These are phyloP conservation scores for Ryuthela nishihirai DNA, from an alignment of 2,888 invertebrate genomes.

Conservation along the genomic window DNA sequence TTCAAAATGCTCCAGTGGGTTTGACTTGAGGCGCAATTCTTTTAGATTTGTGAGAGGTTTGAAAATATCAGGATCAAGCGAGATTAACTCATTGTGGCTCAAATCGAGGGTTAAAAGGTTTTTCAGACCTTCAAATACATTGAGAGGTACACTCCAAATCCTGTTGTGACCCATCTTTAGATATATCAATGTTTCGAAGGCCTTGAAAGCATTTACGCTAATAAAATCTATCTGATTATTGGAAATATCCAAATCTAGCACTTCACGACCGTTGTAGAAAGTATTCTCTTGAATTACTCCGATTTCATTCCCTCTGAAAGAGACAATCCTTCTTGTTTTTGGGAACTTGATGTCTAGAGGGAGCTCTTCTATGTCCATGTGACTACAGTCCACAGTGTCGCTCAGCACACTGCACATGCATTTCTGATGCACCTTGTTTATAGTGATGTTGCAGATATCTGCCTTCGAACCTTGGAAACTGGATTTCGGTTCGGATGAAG, in stretches of 20 bases:
- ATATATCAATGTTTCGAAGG: conserved; percentile 4
- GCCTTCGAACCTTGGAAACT: no score
- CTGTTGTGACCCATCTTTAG: conserved; percentile 27
- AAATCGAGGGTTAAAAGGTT: conserved; percentile 15
- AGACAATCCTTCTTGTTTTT: neutral
- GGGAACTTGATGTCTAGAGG: conserved; percentile 16
- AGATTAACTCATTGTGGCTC: conserved; percentile 12
- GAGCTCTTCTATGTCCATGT: conserved; percentile 9
- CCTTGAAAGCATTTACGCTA: conserved; percentile 6
- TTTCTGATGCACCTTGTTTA: no score
- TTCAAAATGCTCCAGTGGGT: conserved; percentile 24
- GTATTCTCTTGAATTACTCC: conserved; percentile 8
- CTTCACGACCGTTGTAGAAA: conserved; percentile 14
- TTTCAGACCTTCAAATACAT: conserved; percentile 7
- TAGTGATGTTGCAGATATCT: no score
- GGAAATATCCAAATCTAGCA: conserved; percentile 17
- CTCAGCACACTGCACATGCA: conserved; percentile 6
- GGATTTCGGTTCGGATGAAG: no score
- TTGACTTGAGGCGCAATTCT: conserved; percentile 11
- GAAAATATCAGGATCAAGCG: conserved; percentile 4
- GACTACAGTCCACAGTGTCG: conserved; percentile 12
- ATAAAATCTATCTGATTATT: conserved; percentile 31
- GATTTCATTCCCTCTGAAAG: conserved; percentile 19
- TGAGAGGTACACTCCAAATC: conserved; percentile 21
- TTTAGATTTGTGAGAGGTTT: neutral